A percentile compares a stretch with the other conserved stretches of the same genome.
Conservation (phyloP, 2,888 invertebrate genomes). For the Drosophila barbarae region DNA sequence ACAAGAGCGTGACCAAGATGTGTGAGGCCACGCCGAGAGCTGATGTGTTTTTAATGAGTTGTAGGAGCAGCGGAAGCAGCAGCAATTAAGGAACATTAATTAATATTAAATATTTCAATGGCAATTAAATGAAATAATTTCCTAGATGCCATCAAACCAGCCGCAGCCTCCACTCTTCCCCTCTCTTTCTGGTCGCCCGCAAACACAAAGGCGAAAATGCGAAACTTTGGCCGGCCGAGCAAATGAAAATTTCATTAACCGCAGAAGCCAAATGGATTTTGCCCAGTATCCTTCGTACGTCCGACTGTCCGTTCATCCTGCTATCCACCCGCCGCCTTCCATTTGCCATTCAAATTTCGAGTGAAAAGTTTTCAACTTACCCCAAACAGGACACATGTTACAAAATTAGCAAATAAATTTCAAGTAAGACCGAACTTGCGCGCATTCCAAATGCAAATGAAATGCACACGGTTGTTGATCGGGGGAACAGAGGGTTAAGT, state of each 20-base stretch:
- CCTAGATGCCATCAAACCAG: slow-evolving; percentile 46
- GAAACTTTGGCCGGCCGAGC: slow-evolving; percentile 55
- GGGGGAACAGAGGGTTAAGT: slow-evolving; percentile 5
- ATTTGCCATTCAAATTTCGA: slow-evolving; percentile 53
- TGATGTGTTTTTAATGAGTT: slow-evolving; percentile 74
- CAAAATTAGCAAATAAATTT: slow-evolving; percentile 73
- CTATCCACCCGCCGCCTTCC: slow-evolving; percentile 8
- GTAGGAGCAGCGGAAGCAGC: slow-evolving; percentile 34
- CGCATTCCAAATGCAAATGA: slow-evolving; percentile 71
- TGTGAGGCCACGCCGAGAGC: slow-evolving; percentile 12
- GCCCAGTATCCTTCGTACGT: slow-evolving; percentile 14
- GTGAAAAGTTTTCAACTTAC: slow-evolving; percentile 69
- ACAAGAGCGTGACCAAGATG: slow-evolving; percentile 32
- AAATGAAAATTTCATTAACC: slow-evolving; percentile 72
- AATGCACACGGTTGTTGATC: slow-evolving; percentile 71
- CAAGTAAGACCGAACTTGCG: slow-evolving; percentile 52
- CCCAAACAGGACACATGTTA: slow-evolving; percentile 69
- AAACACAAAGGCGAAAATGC: slow-evolving; percentile 23
- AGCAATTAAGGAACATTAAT: slow-evolving; percentile 72
- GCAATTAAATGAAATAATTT: slow-evolving; percentile 70
- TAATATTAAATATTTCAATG: slow-evolving; percentile 74
- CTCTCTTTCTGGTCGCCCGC: neutral
- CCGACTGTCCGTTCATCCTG: neutral
- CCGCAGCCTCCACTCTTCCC: slow-evolving; percentile 36
- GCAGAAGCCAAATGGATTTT: slow-evolving; percentile 68